Evolutionary conservation across 2,888 invertebrate genomes (phyloP).

Genomic region (Dysmachus trigonus): DNA sequence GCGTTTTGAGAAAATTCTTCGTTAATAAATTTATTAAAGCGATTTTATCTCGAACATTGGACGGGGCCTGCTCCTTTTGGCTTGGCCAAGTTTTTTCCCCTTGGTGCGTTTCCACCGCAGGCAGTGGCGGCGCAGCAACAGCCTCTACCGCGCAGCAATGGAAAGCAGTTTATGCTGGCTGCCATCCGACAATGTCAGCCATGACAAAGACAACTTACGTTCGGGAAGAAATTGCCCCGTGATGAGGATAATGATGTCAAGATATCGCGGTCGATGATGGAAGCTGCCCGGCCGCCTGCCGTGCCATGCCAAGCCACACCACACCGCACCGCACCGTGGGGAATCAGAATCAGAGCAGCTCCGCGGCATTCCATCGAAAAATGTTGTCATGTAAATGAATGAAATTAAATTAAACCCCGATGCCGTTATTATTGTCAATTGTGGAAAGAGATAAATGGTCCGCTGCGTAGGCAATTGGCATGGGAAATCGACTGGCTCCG

Average conservation of each 20-base stretch:
- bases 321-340: too few species aligned
- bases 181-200: slow-evolving; percentile 44
- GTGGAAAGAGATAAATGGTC: slow-evolving; percentile 46
- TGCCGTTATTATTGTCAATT: slow-evolving; percentile 49
- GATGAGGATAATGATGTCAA: slow-evolving; percentile 50
- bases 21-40: slow-evolving; percentile 50
- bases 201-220: slow-evolving; percentile 46
- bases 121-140: not conserved
- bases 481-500: slow-evolving; percentile 44
- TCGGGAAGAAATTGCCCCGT: slow-evolving; percentile 44
- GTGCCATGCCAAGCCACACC: too few species aligned
- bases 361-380: slow-evolving; percentile 31
- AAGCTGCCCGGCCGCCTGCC: not conserved
- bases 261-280: slow-evolving; percentile 44
- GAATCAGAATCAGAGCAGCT: slow-evolving; percentile 13
- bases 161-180: slow-evolving; percentile 32
- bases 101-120: slow-evolving; percentile 34
- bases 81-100: not conserved
- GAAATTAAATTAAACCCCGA: slow-evolving; percentile 31
- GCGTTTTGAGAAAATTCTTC: slow-evolving; percentile 50
- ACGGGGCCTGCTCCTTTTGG: slow-evolving; percentile 17
- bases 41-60: slow-evolving; percentile 45
- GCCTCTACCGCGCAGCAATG: not conserved
- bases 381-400: slow-evolving; percentile 41
- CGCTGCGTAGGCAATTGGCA: slow-evolving; percentile 47